phyloP scores from a whole-genome alignment of 1,140 invertebrate species.

The Pseudomyrmex dendroicus region DNA sequence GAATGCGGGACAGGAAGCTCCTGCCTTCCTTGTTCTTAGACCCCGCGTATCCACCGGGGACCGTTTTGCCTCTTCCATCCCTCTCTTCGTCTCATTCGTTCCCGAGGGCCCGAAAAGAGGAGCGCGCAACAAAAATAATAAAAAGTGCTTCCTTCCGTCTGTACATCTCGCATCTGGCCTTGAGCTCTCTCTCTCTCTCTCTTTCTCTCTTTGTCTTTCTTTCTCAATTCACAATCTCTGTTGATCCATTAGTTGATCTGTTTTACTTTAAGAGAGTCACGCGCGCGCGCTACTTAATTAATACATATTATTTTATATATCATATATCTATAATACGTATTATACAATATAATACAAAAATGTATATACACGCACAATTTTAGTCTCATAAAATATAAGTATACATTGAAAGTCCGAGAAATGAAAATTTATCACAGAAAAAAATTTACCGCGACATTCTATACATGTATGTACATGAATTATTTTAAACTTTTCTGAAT shows the following conservation, averaged over 20 bases:
- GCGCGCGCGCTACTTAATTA: too few relatives aligned
- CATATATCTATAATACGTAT: too few relatives aligned
- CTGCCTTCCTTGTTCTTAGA: constrained; percentile 56
- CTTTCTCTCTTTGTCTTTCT: not conserved
- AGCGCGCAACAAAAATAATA: constrained; percentile 78
- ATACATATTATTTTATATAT: too few relatives aligned
- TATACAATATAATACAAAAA: too few relatives aligned
- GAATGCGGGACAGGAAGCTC: constrained; percentile 73
- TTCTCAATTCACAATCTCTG: not conserved
- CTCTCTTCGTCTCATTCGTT: constrained; percentile 15
- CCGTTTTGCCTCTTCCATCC: constrained; percentile 41
- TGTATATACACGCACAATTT: too few relatives aligned
- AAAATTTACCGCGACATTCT: too few relatives aligned
- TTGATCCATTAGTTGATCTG: constrained; percentile 9
- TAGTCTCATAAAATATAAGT: too few relatives aligned
- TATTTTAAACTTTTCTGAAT: not conserved
- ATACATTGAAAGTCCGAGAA: too few relatives aligned
- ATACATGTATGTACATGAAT: too few relatives aligned
- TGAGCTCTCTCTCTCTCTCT: constrained; percentile 13
- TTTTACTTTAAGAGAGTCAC: not conserved
- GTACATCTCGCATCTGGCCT: constrained; percentile 74
- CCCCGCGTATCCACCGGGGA: constrained; percentile 55
- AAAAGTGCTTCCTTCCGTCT: constrained; percentile 82
- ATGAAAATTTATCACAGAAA: too few relatives aligned
- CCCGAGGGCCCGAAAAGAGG: constrained; percentile 74